Evolutionary conservation across 2,797 vertebrate species (phyloP).

Genomic region (Pelodytes ibericus): DNA sequence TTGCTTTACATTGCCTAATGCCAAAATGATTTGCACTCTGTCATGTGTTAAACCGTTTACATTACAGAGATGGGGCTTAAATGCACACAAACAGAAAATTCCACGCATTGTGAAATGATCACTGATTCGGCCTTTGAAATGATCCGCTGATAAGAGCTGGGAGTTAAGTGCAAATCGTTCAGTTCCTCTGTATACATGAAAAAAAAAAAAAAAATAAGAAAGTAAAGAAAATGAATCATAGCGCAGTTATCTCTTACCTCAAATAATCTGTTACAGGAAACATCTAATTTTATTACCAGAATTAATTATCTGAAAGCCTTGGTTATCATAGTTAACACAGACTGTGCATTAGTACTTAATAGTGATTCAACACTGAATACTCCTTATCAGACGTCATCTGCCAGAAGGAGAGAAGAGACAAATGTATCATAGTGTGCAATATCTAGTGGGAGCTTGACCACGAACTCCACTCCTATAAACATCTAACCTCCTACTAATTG

Average conservation of each 20-base stretch:
- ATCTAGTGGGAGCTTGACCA: constrained; percentile 75
- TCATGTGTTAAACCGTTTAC: constrained; percentile 46
- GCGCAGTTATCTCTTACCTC: constrained; percentile 16
- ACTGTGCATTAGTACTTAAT: constrained; percentile 87
- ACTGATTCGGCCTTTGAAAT: background rate
- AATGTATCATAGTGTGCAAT: constrained; percentile 86
- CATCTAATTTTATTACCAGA: constrained; percentile 56
- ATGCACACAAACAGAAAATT: constrained; percentile 47
- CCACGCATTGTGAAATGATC: constrained; percentile 32
- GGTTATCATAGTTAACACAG: constrained; percentile 81
- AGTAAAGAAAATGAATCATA: constrained; percentile 30
- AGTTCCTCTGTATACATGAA: constrained; percentile 9
- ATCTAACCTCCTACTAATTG: constrained; percentile 57
- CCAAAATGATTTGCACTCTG: constrained; percentile 55
- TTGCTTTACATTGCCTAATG: constrained; percentile 32
- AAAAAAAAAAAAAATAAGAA: background rate
- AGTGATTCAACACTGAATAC: constrained; percentile 84
- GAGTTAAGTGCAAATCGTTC: background rate
- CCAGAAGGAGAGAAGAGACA: constrained; percentile 70
- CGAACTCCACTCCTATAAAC: constrained; percentile 81
- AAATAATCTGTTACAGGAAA: constrained; percentile 49
- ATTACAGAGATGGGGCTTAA: constrained; percentile 23
- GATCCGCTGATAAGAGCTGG: constrained; percentile 23
- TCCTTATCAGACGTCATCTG: constrained; percentile 87
- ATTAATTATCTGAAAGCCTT: constrained; percentile 80